A percentile compares a stretch with the other conserved stretches of the same genome.
Conservation (phyloP, 2,888 invertebrate species). For the Pecten maximus region DNA sequence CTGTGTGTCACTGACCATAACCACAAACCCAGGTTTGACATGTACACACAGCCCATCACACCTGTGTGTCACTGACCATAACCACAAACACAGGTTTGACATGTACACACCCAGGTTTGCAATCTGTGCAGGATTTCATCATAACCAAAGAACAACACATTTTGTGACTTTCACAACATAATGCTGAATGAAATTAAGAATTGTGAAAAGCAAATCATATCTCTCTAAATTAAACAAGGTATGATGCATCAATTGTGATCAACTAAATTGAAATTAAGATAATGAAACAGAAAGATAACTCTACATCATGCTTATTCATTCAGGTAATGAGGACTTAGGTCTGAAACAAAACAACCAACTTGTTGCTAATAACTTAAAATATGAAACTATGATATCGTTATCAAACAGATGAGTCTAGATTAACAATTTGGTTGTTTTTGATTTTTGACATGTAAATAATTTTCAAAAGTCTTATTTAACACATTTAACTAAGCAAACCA, state of each 20-base stretch:
- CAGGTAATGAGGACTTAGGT: not conserved
- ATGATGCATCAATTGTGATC: not conserved
- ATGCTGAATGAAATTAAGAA: not conserved
- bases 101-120: not conserved
- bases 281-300: slow-evolving; percentile 9
- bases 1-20: no score
- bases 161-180: not conserved
- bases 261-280: not conserved
- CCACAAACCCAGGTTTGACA: no score
- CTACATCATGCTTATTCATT: not conserved
- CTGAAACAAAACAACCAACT: not conserved
- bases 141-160: not conserved
- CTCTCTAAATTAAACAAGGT: not conserved
- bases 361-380: no score
- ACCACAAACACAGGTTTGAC: no score
- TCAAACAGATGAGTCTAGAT: no score
- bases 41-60: no score
- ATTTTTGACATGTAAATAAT: no score
- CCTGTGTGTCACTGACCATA: not conserved
- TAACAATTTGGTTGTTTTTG: no score
- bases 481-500: no score
- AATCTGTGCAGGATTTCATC: not conserved
- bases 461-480: no score
- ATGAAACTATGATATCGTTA: no score
- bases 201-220: not conserved